Conservation (phyloP, 2,113 vertebrate species). For the Cyprinodon tularosa region DNA sequence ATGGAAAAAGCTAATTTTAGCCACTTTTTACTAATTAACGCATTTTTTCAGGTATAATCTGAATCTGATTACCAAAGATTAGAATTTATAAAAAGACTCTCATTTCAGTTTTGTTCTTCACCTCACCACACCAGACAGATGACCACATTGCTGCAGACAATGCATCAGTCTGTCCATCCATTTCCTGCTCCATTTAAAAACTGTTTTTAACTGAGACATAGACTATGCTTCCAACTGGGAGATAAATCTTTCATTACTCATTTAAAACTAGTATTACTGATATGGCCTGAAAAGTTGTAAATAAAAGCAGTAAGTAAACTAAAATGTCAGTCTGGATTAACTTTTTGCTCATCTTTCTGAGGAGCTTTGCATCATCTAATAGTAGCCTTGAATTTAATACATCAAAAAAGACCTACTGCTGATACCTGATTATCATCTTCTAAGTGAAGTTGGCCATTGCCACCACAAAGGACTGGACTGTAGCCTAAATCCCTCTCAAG, state of each 20-base stretch:
- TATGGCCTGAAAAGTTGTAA: constrained; percentile 24
- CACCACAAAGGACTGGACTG: constrained; percentile 1
- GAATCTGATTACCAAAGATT: neutral
- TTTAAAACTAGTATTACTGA: constrained; percentile 19
- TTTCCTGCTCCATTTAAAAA: neutral
- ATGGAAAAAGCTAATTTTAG: no score
- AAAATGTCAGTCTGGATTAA: constrained; percentile 40
- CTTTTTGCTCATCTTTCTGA: constrained; percentile 38
- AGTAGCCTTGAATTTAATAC: constrained; percentile 29
- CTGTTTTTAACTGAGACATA: neutral
- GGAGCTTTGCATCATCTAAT: constrained; percentile 38
- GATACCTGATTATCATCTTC: constrained; percentile 60
- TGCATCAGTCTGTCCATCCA: neutral
- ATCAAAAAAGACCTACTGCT: constrained; percentile 15
- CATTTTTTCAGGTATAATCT: neutral
- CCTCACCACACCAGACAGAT: neutral
- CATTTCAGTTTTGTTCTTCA: no score
- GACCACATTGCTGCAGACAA: neutral
- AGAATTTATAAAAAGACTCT: neutral
- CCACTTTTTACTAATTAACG: no score
- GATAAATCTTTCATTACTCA: constrained; percentile 4
- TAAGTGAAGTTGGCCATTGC: constrained; percentile 42
- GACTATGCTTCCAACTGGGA: neutral
- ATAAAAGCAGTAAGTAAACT: constrained; percentile 15
- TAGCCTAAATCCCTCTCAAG: constrained; percentile 3